phyloP scores from a whole-genome alignment of 2,888 invertebrate genomes.

The Frankliniella fusca region DNA sequence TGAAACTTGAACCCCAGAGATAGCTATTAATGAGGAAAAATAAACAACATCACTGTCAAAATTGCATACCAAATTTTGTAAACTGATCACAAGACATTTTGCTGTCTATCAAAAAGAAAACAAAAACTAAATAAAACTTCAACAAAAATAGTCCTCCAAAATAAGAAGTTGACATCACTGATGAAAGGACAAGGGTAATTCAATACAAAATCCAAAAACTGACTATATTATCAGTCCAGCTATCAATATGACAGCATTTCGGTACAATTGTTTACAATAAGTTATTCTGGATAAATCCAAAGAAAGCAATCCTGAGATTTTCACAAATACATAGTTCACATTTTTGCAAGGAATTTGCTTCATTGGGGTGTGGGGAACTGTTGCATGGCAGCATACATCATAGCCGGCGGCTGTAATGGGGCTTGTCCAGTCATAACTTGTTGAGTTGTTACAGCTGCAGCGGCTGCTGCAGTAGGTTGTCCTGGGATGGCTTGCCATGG shows the following conservation, averaged over 20 bases:
- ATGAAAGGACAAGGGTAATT: slow-evolving; percentile 41
- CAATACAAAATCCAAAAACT: slow-evolving; percentile 23
- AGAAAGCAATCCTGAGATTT: slow-evolving; percentile 23
- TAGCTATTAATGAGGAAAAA: background rate
- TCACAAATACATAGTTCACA: background rate
- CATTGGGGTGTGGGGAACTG: slow-evolving; percentile 80
- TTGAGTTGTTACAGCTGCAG: slow-evolving; percentile 31
- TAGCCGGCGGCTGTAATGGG: slow-evolving; percentile 49
- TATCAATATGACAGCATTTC: slow-evolving; percentile 21
- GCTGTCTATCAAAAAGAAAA: background rate
- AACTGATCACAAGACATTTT: slow-evolving; percentile 1
- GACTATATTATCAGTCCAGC: slow-evolving; percentile 27
- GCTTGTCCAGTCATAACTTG: slow-evolving; percentile 40
- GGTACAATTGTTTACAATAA: slow-evolving; percentile 22
- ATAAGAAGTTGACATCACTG: background rate
- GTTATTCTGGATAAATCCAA: slow-evolving; percentile 5
- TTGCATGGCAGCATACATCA: slow-evolving; percentile 62
- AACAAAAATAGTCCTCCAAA: slow-evolving; percentile 13
- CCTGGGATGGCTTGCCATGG: slow-evolving; percentile 51
- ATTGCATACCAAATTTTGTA: background rate
- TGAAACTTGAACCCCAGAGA: background rate
- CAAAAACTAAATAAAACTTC: slow-evolving; percentile 16
- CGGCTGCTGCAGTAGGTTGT: slow-evolving; percentile 41
- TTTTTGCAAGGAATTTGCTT: slow-evolving; percentile 41
- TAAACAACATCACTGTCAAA: background rate